Evolutionary conservation across 2,888 invertebrate species (phyloP).

Genomic region (Gibbula magus): DNA sequence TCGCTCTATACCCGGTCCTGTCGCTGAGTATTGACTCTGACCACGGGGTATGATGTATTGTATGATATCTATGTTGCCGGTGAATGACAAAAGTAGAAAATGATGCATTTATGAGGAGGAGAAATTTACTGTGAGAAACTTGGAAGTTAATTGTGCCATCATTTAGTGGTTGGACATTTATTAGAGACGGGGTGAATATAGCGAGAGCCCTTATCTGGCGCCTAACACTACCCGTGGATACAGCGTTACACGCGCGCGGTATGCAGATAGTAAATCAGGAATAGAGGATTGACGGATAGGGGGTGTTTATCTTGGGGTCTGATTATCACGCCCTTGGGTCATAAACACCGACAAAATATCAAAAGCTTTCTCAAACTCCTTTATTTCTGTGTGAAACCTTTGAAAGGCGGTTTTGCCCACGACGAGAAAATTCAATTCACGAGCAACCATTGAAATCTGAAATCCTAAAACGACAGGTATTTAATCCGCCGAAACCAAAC

Average conservation of each 20-base stretch:
- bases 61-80: background rate
- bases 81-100: conserved; percentile 34
- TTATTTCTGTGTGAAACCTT: background rate
- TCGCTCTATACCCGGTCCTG: background rate
- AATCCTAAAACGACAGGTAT: background rate
- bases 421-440: conserved; percentile 21
- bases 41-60: background rate
- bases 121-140: conserved; percentile 48
- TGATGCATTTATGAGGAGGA: conserved; percentile 43
- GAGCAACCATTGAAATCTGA: conserved; percentile 5
- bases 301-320: background rate
- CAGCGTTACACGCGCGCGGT: conserved; percentile 17
- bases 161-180: conserved; percentile 32
- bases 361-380: background rate
- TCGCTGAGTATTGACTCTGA: conserved; percentile 3
- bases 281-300: background rate
- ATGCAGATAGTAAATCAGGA: conserved; percentile 3
- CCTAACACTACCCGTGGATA: conserved; percentile 20
- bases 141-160: conserved; percentile 48
- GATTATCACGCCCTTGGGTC: conserved; percentile 14
- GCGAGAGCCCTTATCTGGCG: conserved; percentile 6
- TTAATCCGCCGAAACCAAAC: conserved; percentile 16
- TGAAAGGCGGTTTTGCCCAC: conserved; percentile 4
- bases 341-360: conserved; percentile 14
- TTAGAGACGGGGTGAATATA: conserved; percentile 1